phyloP scores from a whole-genome alignment of 92 coral and sea anemone genomes.

The Actinostola sp. region DNA sequence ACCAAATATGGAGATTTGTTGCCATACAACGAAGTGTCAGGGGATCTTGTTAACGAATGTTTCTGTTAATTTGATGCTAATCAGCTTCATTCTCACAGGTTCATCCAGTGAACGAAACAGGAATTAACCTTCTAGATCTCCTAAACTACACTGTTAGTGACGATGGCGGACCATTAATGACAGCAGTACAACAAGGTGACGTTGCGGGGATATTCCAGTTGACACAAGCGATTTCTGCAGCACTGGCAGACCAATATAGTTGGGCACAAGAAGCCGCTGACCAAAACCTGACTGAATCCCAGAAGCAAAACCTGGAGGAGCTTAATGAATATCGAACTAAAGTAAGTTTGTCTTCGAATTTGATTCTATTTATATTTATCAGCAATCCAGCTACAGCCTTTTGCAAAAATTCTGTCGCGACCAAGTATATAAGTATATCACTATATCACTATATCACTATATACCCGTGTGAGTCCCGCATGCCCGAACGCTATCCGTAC shows the following conservation, averaged over 20 bases:
- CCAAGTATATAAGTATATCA: too few relatives aligned
- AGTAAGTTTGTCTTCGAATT: too few relatives aligned
- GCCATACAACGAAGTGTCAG: too few relatives aligned
- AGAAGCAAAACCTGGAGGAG: not conserved
- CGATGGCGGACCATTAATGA: slow-evolving; percentile 37
- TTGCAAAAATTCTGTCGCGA: too few relatives aligned
- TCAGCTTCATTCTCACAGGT: not conserved
- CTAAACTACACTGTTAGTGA: slow-evolving; percentile 12
- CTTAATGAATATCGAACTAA: slow-evolving; percentile 4
- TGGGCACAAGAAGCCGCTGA: not conserved
- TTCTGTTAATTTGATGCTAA: too few relatives aligned
- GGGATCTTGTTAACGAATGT: too few relatives aligned
- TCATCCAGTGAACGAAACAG: slow-evolving; percentile 4
- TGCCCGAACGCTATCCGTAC: too few relatives aligned
- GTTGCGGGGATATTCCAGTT: slow-evolving; percentile 37
- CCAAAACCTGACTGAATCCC: slow-evolving; percentile 17
- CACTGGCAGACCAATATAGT: slow-evolving; percentile 44
- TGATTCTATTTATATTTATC: too few relatives aligned
- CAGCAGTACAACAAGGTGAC: slow-evolving; percentile 57
- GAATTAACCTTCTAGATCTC: not conserved
- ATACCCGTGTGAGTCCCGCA: too few relatives aligned
- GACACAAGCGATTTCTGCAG: slow-evolving; percentile 39
- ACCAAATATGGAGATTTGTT: too few relatives aligned
- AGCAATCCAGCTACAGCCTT: not conserved
- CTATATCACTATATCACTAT: too few relatives aligned